phyloP scores from a whole-genome alignment of 1,140 invertebrate genomes.

The Drosophila parvula region DNA sequence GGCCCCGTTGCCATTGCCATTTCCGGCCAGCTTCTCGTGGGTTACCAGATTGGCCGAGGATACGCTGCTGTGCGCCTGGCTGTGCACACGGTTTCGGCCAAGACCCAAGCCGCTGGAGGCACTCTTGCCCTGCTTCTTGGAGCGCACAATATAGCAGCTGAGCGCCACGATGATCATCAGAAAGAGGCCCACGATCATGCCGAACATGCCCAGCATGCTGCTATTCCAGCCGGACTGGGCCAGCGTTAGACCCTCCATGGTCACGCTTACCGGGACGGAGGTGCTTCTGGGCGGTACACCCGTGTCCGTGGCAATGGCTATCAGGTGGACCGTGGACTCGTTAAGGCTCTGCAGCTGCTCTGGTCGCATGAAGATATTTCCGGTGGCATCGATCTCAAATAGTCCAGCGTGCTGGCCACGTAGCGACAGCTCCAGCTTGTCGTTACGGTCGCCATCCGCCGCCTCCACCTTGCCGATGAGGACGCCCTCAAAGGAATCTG shows the following conservation, averaged over 20 bases:
- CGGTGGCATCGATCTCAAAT: slow-evolving; percentile 86
- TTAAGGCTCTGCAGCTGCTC: slow-evolving; percentile 84
- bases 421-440: slow-evolving; percentile 88
- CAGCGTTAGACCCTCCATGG: slow-evolving; percentile 76
- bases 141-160: slow-evolving; percentile 78
- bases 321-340: slow-evolving; percentile 87
- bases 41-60: slow-evolving; percentile 80
- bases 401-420: slow-evolving; percentile 88
- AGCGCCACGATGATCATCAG: slow-evolving; percentile 76
- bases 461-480: slow-evolving; percentile 89
- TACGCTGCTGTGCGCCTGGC: slow-evolving; percentile 79
- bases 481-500: slow-evolving; percentile 74
- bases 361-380: slow-evolving; percentile 85
- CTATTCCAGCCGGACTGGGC: slow-evolving; percentile 73
- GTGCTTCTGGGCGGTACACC: slow-evolving; percentile 80
- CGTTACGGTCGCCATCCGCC: slow-evolving; percentile 91
- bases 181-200: slow-evolving; percentile 74
- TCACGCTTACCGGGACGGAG: slow-evolving; percentile 79
- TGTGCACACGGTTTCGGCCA: slow-evolving; percentile 79
- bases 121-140: slow-evolving; percentile 71
- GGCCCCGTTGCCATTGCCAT: slow-evolving; percentile 60
- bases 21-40: slow-evolving; percentile 77
- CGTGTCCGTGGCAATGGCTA: slow-evolving; percentile 92
- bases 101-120: slow-evolving; percentile 58
- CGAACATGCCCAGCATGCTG: slow-evolving; percentile 77